A percentile compares a stretch with the other conserved stretches of the same genome.
Evolutionary conservation across 1,140 invertebrate species (phyloP).

Genomic region (Elysia chlorotica): DNA sequence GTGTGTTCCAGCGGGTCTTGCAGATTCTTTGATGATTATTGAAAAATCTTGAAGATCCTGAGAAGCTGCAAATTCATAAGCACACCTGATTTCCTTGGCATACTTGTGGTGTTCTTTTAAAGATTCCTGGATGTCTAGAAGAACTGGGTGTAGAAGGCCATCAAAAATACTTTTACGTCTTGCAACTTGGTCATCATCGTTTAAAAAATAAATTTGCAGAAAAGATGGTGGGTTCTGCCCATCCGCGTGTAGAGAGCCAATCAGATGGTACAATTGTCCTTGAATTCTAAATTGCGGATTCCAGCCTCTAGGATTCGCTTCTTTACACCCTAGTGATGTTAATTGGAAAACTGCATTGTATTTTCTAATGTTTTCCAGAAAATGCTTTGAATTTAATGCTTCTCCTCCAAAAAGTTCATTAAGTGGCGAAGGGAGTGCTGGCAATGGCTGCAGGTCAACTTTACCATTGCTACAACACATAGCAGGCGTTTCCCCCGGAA

Average conservation of each 20-base stretch:
- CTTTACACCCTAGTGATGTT: background rate
- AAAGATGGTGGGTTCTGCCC: background rate
- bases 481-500: no score
- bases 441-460: background rate
- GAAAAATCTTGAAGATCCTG: background rate
- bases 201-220: background rate
- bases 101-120: background rate
- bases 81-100: background rate
- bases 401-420: background rate
- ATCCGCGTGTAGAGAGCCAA: background rate
- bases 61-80: background rate
- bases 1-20: background rate
- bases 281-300: background rate
- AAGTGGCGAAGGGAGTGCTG: background rate
- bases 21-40: background rate
- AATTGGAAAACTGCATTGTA: background rate
- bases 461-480: no score
- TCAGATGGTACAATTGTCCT: background rate
- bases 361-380: background rate
- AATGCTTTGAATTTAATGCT: background rate
- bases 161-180: background rate
- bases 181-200: background rate
- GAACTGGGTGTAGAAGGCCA: background rate
- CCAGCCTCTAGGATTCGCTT: background rate
- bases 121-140: background rate